A percentile compares a stretch with the other conserved stretches of the same genome.
These are phyloP conservation scores for Aphaenogaster floridana DNA, from an alignment of 1,140 invertebrate genomes.

Conservation along the genomic window DNA sequence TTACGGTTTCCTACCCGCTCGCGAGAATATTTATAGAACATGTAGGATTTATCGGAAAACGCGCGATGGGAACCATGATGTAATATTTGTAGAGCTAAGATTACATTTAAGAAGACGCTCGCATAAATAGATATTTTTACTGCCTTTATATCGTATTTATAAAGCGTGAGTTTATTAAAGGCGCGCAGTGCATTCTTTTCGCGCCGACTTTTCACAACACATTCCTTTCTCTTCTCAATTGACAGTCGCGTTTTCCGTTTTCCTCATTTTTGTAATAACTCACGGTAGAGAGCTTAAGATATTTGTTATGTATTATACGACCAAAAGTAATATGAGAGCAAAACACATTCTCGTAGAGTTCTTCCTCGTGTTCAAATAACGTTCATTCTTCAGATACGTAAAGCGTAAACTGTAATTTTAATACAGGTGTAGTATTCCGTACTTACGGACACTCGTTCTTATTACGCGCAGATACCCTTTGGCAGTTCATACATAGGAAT, in stretches of 20 bases:
- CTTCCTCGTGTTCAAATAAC: slow-evolving; percentile 10
- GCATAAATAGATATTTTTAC: neutral
- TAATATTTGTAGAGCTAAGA: slow-evolving; percentile 17
- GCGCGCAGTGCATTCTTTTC: slow-evolving; percentile 2
- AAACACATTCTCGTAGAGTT: slow-evolving; percentile 13
- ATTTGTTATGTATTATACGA: slow-evolving; percentile 6
- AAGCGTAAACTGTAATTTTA: slow-evolving; percentile 35
- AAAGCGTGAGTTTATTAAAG: slow-evolving; percentile 18
- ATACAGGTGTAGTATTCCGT: neutral
- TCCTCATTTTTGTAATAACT: slow-evolving; percentile 44
- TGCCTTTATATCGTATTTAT: neutral
- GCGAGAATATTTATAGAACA: slow-evolving; percentile 11
- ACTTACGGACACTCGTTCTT: slow-evolving; percentile 16
- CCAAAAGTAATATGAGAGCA: neutral
- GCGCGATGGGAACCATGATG: no score
- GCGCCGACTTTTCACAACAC: slow-evolving; percentile 12
- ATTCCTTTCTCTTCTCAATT: slow-evolving; percentile 15
- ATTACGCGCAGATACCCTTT: slow-evolving; percentile 15
- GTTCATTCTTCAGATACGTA: neutral
- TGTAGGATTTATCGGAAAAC: neutral
- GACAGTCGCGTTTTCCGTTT: neutral
- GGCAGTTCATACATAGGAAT: slow-evolving; percentile 37
- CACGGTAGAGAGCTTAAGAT: slow-evolving; percentile 33
- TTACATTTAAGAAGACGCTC: neutral
- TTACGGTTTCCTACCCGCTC: slow-evolving; percentile 21